These are phyloP conservation scores for Sebastiscus tertius DNA, from an alignment of 2,797 vertebrate species.

Conservation along the genomic window DNA sequence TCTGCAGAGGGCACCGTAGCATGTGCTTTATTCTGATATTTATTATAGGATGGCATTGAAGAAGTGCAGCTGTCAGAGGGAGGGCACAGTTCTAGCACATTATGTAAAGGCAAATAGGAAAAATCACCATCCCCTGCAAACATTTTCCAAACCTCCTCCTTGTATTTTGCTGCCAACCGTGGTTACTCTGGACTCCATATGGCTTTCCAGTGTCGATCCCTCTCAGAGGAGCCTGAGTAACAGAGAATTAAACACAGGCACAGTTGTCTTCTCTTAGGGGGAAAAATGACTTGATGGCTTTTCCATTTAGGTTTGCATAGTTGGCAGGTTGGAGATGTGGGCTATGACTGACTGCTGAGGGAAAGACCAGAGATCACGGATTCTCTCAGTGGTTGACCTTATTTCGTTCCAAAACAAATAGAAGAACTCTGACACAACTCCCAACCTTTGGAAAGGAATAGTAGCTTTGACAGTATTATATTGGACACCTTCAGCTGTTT, in stretches of 20 bases:
- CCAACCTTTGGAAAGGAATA: conserved; percentile 12
- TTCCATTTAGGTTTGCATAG: conserved; percentile 51
- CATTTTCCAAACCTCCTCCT: conserved; percentile 42
- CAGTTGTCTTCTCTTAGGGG: conserved; percentile 61
- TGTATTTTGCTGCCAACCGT: conserved; percentile 39
- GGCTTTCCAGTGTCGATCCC: conserved; percentile 47
- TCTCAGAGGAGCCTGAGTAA: conserved; percentile 34
- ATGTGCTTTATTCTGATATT: background rate
- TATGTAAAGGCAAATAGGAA: conserved; percentile 7
- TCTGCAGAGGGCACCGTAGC: conserved; percentile 27
- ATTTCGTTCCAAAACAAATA: conserved; percentile 10
- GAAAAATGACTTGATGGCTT: conserved; percentile 46
- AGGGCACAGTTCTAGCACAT: background rate
- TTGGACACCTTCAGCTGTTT: background rate
- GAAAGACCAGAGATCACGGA: conserved; percentile 16
- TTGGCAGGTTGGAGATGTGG: conserved; percentile 28
- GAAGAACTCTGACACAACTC: background rate
- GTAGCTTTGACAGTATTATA: background rate
- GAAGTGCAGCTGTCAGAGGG: background rate
- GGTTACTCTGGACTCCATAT: conserved; percentile 8
- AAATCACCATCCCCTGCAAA: conserved; percentile 28
- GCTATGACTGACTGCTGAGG: conserved; percentile 19
- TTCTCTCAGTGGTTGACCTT: background rate
- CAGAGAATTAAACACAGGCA: conserved; percentile 52
- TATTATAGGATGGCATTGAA: background rate